Evolutionary conservation across 2,888 invertebrate genomes (phyloP).

Genomic region (Amphiduros pacificus): DNA sequence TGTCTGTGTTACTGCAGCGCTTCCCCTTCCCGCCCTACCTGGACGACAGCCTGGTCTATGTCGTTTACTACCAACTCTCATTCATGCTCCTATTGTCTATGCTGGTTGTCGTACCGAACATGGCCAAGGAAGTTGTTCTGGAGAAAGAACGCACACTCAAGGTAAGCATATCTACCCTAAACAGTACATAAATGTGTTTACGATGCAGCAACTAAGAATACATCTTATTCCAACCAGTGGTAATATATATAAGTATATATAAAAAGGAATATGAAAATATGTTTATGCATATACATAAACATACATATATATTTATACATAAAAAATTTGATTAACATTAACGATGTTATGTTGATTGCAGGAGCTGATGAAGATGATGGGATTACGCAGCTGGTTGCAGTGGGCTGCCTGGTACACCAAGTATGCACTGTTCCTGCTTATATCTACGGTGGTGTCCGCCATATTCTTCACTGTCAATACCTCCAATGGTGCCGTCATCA

Average conservation of each 20-base stretch:
- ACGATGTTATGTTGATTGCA: too few species aligned
- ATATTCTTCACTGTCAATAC: conserved; percentile 47
- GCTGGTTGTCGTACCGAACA: conserved; percentile 78
- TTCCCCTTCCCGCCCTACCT: conserved; percentile 75
- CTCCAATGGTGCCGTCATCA: conserved; percentile 65
- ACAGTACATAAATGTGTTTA: too few species aligned
- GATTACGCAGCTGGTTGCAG: conserved; percentile 76
- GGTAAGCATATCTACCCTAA: too few species aligned
- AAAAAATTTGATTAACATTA: too few species aligned
- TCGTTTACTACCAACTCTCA: conserved; percentile 71
- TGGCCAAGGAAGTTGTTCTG: conserved; percentile 72
- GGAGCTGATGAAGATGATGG: conserved; percentile 90
- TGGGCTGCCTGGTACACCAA: conserved; percentile 84
- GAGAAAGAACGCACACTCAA: conserved; percentile 71
- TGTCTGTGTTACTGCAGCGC: too few species aligned
- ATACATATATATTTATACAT: too few species aligned
- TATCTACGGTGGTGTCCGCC: conserved; percentile 63
- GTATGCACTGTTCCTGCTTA: conserved; percentile 69
- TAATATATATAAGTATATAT: too few species aligned
- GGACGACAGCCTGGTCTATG: conserved; percentile 70
- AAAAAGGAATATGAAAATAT: too few species aligned
- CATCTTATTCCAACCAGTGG: too few species aligned
- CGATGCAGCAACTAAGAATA: too few species aligned
- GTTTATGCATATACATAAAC: too few species aligned
- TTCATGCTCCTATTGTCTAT: conserved; percentile 80